Evolutionary conservation across 1,140 invertebrate genomes (phyloP), one percentile per base, ranked within the genome.

Genomic region (Drosophila littoralis): DNA sequence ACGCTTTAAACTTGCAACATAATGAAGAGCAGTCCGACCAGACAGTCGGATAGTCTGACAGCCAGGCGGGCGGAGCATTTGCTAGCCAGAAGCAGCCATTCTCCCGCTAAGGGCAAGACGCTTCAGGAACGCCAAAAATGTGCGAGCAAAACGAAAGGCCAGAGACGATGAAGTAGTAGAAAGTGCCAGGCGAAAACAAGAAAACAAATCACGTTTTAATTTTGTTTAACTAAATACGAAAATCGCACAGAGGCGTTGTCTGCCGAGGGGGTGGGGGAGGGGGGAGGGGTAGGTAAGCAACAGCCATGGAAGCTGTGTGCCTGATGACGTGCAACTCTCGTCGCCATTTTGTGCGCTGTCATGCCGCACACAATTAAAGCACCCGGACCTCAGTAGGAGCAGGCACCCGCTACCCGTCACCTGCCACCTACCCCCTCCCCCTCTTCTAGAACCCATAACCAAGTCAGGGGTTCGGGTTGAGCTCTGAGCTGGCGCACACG

Each of bases 131-230:
- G 72, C 79, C 79, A 79, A 86, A 86, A 86, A 88, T 86, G 76
- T 79, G 71, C 79, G 46, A 48, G 46, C 46, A 6, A 79, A 88
- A 69, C 65, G 77, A 67, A 50, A 51, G 69, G 13, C 54, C 71
- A 59, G 32, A 51, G 45, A 57, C 58, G 46, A 28, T 42, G 63
- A 61, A 65, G 68, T 17, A 70, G 66, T 54, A 52, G 73, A 50
- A 70, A 85, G 75, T 79, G 79, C 64, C 72, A 70, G 86, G 75
- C 77, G 81, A 88, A 85, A 90, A 81, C 86, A 90, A 79, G 82
- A 90, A 90, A 90, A 90, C 86, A 90, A 90, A 90, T 90, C 82
- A 90, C 82, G 86, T 90, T 90, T 90, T 90, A 90, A 90, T 90
- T 90, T 90, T 83, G 86, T 90, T 90, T 90, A 90, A 88, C 84